These are phyloP conservation scores for Galbula dea DNA, from an alignment of 2,113 vertebrate genomes.

Conservation along the genomic window DNA sequence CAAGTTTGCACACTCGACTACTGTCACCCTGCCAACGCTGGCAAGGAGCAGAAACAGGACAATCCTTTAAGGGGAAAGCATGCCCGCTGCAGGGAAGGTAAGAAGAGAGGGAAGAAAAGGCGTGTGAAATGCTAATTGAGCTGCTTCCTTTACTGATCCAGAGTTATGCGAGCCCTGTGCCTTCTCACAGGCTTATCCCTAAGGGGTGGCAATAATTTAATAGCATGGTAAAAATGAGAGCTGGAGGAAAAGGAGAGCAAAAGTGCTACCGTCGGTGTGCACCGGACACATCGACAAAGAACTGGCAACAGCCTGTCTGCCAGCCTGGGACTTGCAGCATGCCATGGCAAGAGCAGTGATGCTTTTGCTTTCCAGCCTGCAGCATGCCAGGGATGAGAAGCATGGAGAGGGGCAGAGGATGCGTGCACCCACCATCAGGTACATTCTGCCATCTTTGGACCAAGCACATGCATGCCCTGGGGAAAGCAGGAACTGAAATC, in stretches of 20 bases:
- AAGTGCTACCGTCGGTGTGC: not conserved
- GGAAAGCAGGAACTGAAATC: not conserved
- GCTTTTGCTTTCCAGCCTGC: not conserved
- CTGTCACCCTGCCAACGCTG: constrained; percentile 99
- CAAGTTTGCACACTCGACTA: constrained; percentile 99
- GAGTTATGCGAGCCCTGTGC: constrained; percentile 72
- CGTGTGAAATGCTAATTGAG: constrained; percentile 98
- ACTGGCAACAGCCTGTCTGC: not conserved
- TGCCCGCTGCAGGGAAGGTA: constrained; percentile 86
- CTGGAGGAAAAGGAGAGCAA: constrained; percentile 4
- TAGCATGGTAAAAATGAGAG: constrained; percentile 21
- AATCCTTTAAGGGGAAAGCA: constrained; percentile 87
- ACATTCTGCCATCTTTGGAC: not conserved
- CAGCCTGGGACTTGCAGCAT: not conserved
- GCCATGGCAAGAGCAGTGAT: not conserved
- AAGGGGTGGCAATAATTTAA: constrained; percentile 68
- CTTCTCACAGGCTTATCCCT: constrained; percentile 67
- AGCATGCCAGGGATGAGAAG: not conserved
- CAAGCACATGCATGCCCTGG: not conserved
- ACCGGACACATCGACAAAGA: not conserved
- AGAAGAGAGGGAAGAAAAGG: constrained; percentile 83
- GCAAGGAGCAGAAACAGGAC: constrained; percentile 94
- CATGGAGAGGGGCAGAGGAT: not conserved
- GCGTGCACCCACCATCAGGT: not conserved
- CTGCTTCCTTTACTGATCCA: constrained; percentile 88